Evolutionary conservation across 2,797 vertebrate species (phyloP).

Genomic region (Lophotriccus pileatus): DNA sequence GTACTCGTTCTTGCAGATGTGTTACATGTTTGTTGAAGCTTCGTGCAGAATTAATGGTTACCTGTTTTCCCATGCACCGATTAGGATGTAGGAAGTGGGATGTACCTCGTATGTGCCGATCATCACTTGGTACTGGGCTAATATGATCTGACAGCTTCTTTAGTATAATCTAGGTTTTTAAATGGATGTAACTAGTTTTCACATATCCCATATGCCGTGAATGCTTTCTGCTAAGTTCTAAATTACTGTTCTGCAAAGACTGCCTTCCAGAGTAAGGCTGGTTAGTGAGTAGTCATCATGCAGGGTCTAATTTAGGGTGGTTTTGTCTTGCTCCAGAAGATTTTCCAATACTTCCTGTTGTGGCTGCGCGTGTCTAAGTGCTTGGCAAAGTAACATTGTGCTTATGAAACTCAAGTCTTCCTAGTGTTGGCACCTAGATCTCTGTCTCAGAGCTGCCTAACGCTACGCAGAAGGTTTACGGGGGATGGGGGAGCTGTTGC

Average conservation of each 20-base stretch:
- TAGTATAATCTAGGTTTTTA: neutral
- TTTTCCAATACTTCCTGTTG: neutral
- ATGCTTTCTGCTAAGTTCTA: neutral
- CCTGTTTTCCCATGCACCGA: neutral
- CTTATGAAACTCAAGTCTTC: neutral
- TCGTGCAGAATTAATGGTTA: neutral
- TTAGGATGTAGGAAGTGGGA: neutral
- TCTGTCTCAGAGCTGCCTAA: neutral
- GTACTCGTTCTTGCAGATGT: neutral
- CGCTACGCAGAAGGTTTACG: neutral
- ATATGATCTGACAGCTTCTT: neutral
- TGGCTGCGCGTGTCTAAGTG: rapidly evolving
- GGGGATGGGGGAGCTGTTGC: neutral
- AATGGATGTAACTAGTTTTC: neutral
- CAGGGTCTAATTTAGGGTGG: neutral
- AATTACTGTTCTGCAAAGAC: neutral
- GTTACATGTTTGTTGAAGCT: neutral
- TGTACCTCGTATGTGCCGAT: neutral
- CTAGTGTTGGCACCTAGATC: neutral
- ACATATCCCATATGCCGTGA: rapidly evolving
- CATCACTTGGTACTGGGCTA: neutral
- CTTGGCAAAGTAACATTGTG: neutral
- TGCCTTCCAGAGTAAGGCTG: neutral
- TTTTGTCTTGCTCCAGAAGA: neutral
- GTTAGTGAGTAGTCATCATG: neutral